Percentiles rank a stretch among this genome's conserved stretches.
Conservation (phyloP, 2,797 vertebrate genomes). For the Eulemur coronatus region DNA sequence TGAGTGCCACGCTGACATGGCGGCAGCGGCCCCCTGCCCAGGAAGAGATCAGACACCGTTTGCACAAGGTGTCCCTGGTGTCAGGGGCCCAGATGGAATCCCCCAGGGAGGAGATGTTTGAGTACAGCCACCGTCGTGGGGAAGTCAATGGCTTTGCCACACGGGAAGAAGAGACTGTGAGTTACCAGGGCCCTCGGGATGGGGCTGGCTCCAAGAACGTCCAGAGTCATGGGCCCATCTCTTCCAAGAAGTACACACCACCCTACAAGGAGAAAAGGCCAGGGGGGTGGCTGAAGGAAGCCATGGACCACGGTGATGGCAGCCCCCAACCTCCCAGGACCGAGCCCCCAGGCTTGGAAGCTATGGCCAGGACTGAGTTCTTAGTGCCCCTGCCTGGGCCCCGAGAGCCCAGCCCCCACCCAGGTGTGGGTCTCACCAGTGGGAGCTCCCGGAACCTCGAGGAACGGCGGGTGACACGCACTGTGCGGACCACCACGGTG, state of each 20-base stretch:
- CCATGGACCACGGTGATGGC: background rate
- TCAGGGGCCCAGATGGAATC: background rate
- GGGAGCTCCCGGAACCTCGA: slow-evolving; percentile 6
- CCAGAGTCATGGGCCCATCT: slow-evolving; percentile 82
- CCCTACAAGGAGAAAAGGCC: slow-evolving; percentile 73
- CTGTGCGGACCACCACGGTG: slow-evolving; percentile 48
- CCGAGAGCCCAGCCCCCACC: slow-evolving; percentile 71
- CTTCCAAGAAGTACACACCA: slow-evolving; percentile 83
- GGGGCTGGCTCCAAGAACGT: slow-evolving; percentile 55
- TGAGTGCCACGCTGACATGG: slow-evolving; percentile 84
- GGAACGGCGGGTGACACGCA: slow-evolving; percentile 59
- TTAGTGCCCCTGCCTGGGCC: slow-evolving; percentile 46
- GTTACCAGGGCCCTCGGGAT: background rate
- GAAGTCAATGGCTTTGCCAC: slow-evolving; percentile 66
- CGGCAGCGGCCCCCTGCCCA: slow-evolving; percentile 41
- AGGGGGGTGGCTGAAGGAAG: slow-evolving; percentile 51
- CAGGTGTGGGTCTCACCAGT: background rate
- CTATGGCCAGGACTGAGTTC: slow-evolving; percentile 22
- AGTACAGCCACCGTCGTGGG: background rate
- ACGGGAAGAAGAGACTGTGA: background rate
- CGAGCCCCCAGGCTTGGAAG: background rate
- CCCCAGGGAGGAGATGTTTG: background rate
- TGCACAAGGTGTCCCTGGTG: slow-evolving; percentile 88
- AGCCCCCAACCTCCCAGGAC: background rate
- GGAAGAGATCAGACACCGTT: slow-evolving; percentile 79